These are phyloP conservation scores for Lasioglossum pauxillum DNA, from an alignment of 2,888 invertebrate genomes.

Conservation along the genomic window DNA sequence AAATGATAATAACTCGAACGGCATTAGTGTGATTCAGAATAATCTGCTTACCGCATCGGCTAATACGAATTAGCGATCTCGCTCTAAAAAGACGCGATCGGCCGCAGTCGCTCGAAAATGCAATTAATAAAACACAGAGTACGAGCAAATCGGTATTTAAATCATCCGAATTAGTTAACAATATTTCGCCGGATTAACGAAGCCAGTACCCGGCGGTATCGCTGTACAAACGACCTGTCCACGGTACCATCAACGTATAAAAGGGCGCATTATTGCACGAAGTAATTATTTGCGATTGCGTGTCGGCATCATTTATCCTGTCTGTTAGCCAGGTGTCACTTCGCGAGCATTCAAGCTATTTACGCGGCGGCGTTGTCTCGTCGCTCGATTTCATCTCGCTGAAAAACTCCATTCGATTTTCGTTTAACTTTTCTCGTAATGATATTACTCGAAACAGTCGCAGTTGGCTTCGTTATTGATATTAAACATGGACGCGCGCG, in stretches of 20 bases:
- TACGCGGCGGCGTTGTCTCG: not conserved
- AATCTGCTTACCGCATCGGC: not conserved
- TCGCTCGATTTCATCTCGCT: not conserved
- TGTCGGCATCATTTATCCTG: not conserved
- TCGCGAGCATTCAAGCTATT: slow-evolving; percentile 17
- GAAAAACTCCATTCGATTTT: slow-evolving; percentile 37
- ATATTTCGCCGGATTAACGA: slow-evolving; percentile 1
- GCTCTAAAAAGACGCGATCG: not conserved
- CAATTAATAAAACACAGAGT: not conserved
- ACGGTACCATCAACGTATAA: slow-evolving; percentile 16
- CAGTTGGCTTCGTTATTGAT: slow-evolving; percentile 37
- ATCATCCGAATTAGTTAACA: not conserved
- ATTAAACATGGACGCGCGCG: slow-evolving; percentile 28
- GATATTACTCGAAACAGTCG: not conserved
- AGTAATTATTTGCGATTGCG: slow-evolving; percentile 32
- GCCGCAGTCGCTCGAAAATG: not conserved
- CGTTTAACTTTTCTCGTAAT: slow-evolving; percentile 35
- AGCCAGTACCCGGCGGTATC: not conserved
- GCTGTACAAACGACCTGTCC: slow-evolving; percentile 1
- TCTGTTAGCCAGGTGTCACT: slow-evolving; percentile 12
- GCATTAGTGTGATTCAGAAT: not conserved
- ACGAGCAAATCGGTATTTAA: not conserved
- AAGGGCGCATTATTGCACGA: slow-evolving; percentile 30
- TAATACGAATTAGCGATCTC: not conserved
- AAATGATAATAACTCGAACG: not conserved